Percentiles rank a stretch among this genome's conserved stretches.
Conservation (phyloP, 2,888 invertebrate species). For the Apodemia mormo region DNA sequence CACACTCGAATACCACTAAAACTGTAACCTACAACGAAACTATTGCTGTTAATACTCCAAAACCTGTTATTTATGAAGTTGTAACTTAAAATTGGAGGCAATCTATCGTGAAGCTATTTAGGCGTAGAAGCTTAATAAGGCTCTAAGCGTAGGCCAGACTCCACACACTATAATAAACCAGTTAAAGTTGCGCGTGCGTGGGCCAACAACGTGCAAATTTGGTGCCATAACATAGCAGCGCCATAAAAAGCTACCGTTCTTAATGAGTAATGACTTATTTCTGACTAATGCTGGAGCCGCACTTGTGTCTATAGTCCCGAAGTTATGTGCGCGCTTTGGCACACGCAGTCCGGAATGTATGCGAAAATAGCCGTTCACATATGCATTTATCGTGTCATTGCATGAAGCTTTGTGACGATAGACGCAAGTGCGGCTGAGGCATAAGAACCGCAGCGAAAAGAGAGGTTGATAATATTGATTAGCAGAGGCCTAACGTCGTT, state of each 20-base stretch:
- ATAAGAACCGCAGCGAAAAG: neutral
- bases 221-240: slow-evolving; percentile 9
- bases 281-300: neutral
- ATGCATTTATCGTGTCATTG: too few species aligned
- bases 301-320: too few species aligned
- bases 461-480: neutral
- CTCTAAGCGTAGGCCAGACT: neutral
- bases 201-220: slow-evolving; percentile 3
- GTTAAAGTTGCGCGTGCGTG: slow-evolving; percentile 10
- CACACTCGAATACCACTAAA: neutral
- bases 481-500: neutral
- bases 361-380: too few species aligned
- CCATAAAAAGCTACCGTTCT: slow-evolving; percentile 16
- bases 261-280: slow-evolving; percentile 14
- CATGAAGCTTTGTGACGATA: too few species aligned
- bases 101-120: slow-evolving; percentile 2
- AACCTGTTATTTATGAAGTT: slow-evolving; percentile 7
- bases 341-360: too few species aligned
- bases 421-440: too few species aligned
- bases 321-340: too few species aligned
- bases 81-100: slow-evolving; percentile 2
- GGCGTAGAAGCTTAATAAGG: slow-evolving; percentile 7
- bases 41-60: neutral
- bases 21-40: neutral
- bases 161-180: slow-evolving; percentile 6